Conservation (phyloP, 35 echinoderm and acorn worm species). For the Holothuria glaberrima region DNA sequence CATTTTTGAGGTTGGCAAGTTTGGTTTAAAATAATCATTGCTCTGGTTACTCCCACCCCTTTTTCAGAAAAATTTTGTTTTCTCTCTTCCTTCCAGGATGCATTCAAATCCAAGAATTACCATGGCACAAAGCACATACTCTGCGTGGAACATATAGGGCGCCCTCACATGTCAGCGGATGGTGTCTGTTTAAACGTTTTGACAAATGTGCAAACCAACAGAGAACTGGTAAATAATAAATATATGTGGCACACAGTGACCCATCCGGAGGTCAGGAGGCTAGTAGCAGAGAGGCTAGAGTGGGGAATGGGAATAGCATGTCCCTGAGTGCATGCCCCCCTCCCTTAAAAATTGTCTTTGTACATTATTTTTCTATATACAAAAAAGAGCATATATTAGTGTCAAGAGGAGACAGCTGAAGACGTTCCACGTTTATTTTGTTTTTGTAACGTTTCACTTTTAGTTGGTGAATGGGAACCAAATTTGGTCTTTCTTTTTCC, state of each 20-base stretch:
- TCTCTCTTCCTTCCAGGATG: slow-evolving; percentile 65
- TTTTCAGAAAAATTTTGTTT: slow-evolving; percentile 1
- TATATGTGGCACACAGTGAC: slow-evolving; percentile 80
- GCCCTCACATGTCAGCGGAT: slow-evolving; percentile 74
- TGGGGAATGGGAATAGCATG: slow-evolving; percentile 50
- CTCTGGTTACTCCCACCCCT: background rate
- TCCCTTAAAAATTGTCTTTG: background rate
- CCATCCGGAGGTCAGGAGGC: slow-evolving; percentile 73
- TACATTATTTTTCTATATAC: background rate
- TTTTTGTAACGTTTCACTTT: background rate
- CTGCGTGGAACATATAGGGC: slow-evolving; percentile 77
- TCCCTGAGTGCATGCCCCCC: slow-evolving; percentile 16
- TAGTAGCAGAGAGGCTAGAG: slow-evolving; percentile 50
- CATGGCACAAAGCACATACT: slow-evolving; percentile 66
- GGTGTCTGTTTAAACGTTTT: slow-evolving; percentile 85
- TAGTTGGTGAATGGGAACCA: too few species aligned
- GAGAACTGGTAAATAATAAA: slow-evolving; percentile 82
- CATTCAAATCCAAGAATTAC: slow-evolving; percentile 78
- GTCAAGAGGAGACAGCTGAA: background rate
- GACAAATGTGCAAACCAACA: slow-evolving; percentile 68
- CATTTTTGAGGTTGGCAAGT: too few species aligned
- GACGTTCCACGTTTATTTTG: background rate
- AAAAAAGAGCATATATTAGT: background rate
- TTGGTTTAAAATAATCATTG: background rate
- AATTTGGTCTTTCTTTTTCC: too few species aligned